These are phyloP conservation scores for Luscinia megarhynchos DNA, from an alignment of 2,797 vertebrate genomes.

Conservation along the genomic window DNA sequence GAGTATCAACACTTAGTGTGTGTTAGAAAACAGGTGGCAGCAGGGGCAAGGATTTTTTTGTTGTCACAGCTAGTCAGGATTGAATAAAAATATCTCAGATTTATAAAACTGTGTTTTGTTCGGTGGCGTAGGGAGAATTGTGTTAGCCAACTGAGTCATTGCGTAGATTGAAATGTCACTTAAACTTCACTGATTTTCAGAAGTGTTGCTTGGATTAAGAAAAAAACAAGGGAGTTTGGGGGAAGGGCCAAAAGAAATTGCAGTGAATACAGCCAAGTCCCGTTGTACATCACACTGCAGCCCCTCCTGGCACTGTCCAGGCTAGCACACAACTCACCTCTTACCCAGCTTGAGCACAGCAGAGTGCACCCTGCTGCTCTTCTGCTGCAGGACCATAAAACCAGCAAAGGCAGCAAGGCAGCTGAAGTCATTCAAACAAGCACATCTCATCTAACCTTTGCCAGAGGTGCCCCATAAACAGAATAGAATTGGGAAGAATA, in stretches of 20 bases:
- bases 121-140: background rate
- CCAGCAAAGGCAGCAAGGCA: background rate
- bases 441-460: background rate
- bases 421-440: slow-evolving; percentile 38
- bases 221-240: background rate
- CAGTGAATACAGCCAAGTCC: background rate
- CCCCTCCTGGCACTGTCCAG: background rate
- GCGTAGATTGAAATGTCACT: background rate
- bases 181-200: background rate
- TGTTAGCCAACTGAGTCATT: background rate
- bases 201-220: background rate
- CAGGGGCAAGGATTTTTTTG: background rate
- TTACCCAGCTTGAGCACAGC: background rate
- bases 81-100: background rate
- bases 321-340: background rate
- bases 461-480: slow-evolving; percentile 14
- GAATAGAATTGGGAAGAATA: background rate
- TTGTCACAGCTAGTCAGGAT: background rate
- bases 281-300: background rate
- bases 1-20: background rate
- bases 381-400: background rate
- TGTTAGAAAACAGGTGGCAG: background rate
- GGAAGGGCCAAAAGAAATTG: background rate
- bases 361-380: background rate
- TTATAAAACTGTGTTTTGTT: background rate